Conservation (phyloP, 2,797 vertebrate species). For the Hephaestus fuliginosus region DNA sequence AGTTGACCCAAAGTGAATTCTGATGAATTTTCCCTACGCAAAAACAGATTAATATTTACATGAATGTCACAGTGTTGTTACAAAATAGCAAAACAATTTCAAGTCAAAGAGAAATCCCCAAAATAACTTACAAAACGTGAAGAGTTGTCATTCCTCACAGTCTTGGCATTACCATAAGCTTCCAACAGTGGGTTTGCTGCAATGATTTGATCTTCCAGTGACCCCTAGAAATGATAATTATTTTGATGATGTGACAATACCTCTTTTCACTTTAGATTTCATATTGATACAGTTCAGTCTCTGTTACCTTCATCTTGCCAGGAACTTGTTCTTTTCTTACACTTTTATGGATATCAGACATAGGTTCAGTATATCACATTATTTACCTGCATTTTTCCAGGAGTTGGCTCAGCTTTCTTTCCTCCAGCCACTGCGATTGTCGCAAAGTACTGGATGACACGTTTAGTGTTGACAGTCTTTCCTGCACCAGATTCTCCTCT, state of each 20-base stretch:
- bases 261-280: neutral
- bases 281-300: neutral
- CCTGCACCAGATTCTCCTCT: conserved; percentile 93
- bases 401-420: conserved; percentile 51
- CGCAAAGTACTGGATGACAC: conserved; percentile 93
- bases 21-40: conserved; percentile 90
- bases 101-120: neutral
- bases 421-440: conserved; percentile 88
- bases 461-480: conserved; percentile 93
- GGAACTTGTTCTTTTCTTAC: conserved; percentile 20
- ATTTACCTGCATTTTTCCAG: too few species aligned
- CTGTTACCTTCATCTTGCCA: conserved; percentile 85
- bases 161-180: conserved; percentile 92
- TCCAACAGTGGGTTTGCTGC: conserved; percentile 89
- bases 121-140: conserved; percentile 88
- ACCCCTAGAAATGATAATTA: conserved; percentile 80
- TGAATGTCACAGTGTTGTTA: neutral
- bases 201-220: conserved; percentile 87
- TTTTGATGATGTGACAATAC: neutral
- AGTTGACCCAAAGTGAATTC: conserved; percentile 90
- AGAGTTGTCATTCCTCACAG: conserved; percentile 93
- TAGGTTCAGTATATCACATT: too few species aligned
- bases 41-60: conserved; percentile 16
- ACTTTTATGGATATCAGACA: too few species aligned
- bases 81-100: conserved; percentile 27